A percentile compares a stretch with the other conserved stretches of the same genome.
Evolutionary conservation across 2,113 vertebrate genomes (phyloP).

Genomic region (Rallus limicola): DNA sequence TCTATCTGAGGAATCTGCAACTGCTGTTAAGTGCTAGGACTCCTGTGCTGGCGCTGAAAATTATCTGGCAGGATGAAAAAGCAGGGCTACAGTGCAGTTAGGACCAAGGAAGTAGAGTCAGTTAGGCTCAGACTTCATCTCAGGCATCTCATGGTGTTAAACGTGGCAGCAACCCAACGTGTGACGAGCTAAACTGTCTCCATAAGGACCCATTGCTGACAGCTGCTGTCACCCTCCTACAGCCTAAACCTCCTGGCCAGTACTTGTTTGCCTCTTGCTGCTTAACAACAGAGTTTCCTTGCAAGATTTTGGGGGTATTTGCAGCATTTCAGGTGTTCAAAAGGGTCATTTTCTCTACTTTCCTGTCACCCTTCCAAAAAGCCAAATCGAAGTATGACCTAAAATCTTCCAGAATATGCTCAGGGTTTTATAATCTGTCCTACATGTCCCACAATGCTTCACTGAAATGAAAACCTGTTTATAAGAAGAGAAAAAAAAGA

Average conservation of each 20-base stretch:
- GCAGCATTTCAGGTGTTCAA: background rate
- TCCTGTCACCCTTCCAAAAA: background rate
- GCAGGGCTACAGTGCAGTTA: background rate
- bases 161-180: background rate
- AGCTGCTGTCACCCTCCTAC: background rate
- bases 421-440: background rate
- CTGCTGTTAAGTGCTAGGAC: background rate
- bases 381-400: background rate
- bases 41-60: background rate
- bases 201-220: background rate
- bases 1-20: background rate
- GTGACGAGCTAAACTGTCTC: background rate
- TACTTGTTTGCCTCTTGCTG: background rate
- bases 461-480: slow-evolving; percentile 9
- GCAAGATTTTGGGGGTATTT: background rate
- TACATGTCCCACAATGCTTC: background rate
- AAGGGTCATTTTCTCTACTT: background rate
- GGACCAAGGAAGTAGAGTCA: background rate
- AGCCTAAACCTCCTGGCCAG: background rate
- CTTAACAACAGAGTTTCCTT: background rate
- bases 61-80: slow-evolving; percentile 11
- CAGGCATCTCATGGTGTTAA: background rate
- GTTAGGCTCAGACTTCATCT: background rate
- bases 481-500: background rate
- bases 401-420: background rate